These are phyloP conservation scores for Bovichtus diacanthus DNA, from an alignment of 2,797 vertebrate genomes.

Conservation along the genomic window DNA sequence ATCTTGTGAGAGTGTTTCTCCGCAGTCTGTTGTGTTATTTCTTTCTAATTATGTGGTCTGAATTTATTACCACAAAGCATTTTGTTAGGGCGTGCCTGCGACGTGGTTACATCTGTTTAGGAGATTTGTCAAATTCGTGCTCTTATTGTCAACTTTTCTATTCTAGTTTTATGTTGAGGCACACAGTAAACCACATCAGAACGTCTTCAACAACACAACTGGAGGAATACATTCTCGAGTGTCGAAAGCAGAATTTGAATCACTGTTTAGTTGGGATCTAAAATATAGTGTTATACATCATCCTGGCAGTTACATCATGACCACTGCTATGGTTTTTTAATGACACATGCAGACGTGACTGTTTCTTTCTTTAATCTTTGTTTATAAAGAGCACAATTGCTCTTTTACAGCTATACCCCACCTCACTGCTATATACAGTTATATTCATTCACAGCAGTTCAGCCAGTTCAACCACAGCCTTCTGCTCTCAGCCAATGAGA, in stretches of 20 bases:
- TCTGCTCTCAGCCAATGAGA: slow-evolving; percentile 20
- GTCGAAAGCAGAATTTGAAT: background rate
- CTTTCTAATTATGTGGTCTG: slow-evolving; percentile 38
- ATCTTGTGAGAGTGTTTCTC: slow-evolving; percentile 11
- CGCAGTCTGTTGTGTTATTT: slow-evolving; percentile 9
- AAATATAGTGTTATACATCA: slow-evolving; percentile 28
- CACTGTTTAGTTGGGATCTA: slow-evolving; percentile 21
- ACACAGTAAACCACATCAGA: slow-evolving; percentile 60
- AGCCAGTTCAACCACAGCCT: slow-evolving; percentile 27
- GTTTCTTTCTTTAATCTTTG: slow-evolving; percentile 21
- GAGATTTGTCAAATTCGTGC: slow-evolving; percentile 48
- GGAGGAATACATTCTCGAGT: slow-evolving; percentile 10
- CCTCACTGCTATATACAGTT: slow-evolving; percentile 24
- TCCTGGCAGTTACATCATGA: slow-evolving; percentile 14
- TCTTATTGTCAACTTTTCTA: slow-evolving; percentile 32
- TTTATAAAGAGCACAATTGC: slow-evolving; percentile 39
- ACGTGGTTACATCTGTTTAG: slow-evolving; percentile 72
- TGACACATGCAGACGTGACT: slow-evolving; percentile 23
- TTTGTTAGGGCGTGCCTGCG: slow-evolving; percentile 60
- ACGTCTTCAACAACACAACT: slow-evolving; percentile 23
- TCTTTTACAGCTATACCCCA: slow-evolving; percentile 26
- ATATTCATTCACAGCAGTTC: slow-evolving; percentile 24
- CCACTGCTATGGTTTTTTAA: slow-evolving; percentile 2
- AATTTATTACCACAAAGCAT: slow-evolving; percentile 47
- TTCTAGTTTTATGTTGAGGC: slow-evolving; percentile 36